Percentiles rank a stretch among this genome's conserved stretches.
These are phyloP conservation scores for Melanerpes formicivorus DNA, from an alignment of 2,113 vertebrate genomes.

Conservation along the genomic window DNA sequence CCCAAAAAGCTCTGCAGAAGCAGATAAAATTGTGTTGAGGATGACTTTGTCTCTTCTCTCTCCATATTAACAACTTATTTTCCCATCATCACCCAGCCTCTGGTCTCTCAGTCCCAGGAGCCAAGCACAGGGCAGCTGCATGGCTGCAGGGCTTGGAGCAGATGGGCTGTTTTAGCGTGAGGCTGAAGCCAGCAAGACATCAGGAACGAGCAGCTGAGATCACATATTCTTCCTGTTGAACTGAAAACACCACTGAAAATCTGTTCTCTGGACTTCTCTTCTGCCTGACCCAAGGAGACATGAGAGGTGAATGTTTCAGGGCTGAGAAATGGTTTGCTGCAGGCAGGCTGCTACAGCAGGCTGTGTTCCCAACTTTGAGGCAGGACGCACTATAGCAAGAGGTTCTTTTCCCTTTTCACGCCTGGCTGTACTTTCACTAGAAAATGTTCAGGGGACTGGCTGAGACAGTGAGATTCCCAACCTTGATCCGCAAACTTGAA, in stretches of 20 bases:
- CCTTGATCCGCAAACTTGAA: not conserved
- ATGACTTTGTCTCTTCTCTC: not conserved
- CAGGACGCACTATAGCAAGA: not conserved
- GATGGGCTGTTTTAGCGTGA: not conserved
- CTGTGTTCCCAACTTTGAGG: not conserved
- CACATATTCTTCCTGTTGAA: slow-evolving; percentile 23
- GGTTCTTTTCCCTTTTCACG: not conserved
- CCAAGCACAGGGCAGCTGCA: slow-evolving; percentile 25
- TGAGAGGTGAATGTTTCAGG: not conserved
- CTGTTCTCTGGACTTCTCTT: not conserved
- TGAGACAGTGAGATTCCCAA: not conserved
- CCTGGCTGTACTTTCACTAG: not conserved
- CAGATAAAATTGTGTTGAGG: not conserved
- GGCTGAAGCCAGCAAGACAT: not conserved
- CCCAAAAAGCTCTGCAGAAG: not conserved
- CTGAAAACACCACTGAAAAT: not conserved
- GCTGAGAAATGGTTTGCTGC: not conserved
- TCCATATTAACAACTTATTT: not conserved
- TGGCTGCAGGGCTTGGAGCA: slow-evolving; percentile 5
- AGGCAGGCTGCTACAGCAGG: not conserved
- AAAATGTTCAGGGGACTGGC: not conserved
- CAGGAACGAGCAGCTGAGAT: slow-evolving; percentile 42
- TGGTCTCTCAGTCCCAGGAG: not conserved
- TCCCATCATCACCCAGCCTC: not conserved
- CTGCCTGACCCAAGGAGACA: not conserved